Base-by-base conservation (phyloP, 1,140 invertebrate species). In the Tetragnatha versicolor region DNA sequence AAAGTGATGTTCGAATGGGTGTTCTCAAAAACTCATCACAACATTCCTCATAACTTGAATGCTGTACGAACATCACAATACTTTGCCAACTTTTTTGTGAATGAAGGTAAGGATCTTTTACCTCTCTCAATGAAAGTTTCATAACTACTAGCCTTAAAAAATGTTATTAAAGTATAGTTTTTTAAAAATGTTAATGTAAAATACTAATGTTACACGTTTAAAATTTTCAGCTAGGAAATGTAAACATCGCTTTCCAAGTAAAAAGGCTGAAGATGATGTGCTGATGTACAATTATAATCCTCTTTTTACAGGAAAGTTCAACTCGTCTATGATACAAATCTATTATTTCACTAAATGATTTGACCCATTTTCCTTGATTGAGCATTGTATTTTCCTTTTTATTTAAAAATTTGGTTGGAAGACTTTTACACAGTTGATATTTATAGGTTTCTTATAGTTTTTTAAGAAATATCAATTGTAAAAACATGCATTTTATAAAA, bases 1-100 rank as follows among this genome's bases (percentile, higher is more conserved):
- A 97, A 97, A 84, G 92, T 91, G 83, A 83, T 89, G 1, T 97
- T 91, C 82, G 94, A 96, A 85, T 96, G 93, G 90, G 87, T 89
- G 2, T 81, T 81, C 0, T 88, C 86, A 27, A 84, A 82, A 3
- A 84, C 87, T 39, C 82, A 84, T 10, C 88, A 88, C 25, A 82
- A 83, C n/a, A 89, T 94, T 80, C 89, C 91, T 0, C 94, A 96
- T 81, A 87, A 87, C 0, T 35, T 70, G 0, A 85, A 91, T 29
- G 90, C 93, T 2, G 86, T 93, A 0, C 83, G 85, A 81, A 87
- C 88, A 0, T 87, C 90, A 10, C 91, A 93, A 81, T 94, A 93
- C 87, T 95, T 97, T 84, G 93, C 91, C 39, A 88, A 96, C 82
- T 95, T 95, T 82, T 93, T 97, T 83, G 88, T 95, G 0, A 89